Conservation (phyloP, 2,797 vertebrate species). For the Onychomys torridus region DNA sequence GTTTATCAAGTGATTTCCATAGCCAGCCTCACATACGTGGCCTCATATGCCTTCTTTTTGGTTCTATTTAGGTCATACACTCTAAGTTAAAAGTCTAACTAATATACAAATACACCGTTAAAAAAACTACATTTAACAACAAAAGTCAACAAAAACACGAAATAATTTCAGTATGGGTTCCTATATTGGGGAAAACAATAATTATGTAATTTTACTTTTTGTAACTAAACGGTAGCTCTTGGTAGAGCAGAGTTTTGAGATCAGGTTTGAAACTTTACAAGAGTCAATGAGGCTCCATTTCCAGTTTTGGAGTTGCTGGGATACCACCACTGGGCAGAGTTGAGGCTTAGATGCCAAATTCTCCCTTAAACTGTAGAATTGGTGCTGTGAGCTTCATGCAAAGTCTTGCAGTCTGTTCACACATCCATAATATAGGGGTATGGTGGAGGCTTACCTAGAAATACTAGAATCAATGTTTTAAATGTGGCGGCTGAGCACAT, state of each 20-base stretch:
- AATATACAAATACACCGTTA: not conserved
- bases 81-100: not conserved
- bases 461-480: not conserved
- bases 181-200: not conserved
- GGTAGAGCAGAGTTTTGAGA: not conserved
- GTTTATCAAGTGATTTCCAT: not conserved
- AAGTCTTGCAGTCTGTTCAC: not conserved
- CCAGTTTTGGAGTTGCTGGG: not conserved
- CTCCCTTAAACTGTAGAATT: not conserved
- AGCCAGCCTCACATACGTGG: not conserved
- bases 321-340: not conserved
- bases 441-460: not conserved
- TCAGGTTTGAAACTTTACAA: not conserved
- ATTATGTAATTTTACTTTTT: not conserved
- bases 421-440: not conserved
- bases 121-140: not conserved
- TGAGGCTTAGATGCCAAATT: not conserved
- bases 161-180: not conserved
- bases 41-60: not conserved
- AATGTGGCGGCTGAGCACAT: not conserved
- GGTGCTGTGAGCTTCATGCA: not conserved
- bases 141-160: not conserved
- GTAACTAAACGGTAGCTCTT: not conserved
- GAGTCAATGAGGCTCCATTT: not conserved
- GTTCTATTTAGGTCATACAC: not conserved